A percentile compares a stretch with the other conserved stretches of the same genome.
Conservation (phyloP, 37 sponge, comb jelly and placozoan species). For the Spongia lamella region DNA sequence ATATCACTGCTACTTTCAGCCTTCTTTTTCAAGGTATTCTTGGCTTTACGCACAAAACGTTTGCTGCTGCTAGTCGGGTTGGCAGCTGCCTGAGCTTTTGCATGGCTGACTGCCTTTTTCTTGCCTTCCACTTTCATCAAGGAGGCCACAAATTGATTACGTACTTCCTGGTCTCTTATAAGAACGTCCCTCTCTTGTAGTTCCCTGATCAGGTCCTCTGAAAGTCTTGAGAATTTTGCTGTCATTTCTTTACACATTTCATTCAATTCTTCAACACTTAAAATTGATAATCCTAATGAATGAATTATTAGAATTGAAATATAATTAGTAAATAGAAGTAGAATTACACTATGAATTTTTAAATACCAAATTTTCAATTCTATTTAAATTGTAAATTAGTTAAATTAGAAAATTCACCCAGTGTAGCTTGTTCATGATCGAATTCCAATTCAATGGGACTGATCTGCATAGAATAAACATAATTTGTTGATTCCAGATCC, state of each 20-base stretch:
- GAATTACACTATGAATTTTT: not conserved
- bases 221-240: conserved; percentile 43
- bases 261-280: conserved; percentile 49
- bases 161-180: conserved; percentile 25
- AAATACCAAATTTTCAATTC: no score
- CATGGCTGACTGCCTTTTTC: conserved; percentile 3
- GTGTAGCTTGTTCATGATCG: conserved; percentile 36
- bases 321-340: not conserved
- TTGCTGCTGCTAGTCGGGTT: not conserved
- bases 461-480: conserved; percentile 10
- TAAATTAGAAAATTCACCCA: no score
- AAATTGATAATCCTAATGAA: conserved; percentile 51
- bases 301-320: not conserved
- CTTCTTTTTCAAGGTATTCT: not conserved
- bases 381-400: no score
- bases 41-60: not conserved
- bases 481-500: conserved; percentile 8
- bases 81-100: not conserved
- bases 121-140: conserved; percentile 46
- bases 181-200: conserved; percentile 49
- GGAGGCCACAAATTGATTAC: conserved; percentile 71
- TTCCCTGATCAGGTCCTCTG: conserved; percentile 39
- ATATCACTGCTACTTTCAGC: conserved; percentile 3
- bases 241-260: conserved; percentile 65
- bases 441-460: conserved; percentile 63